phyloP scores from a whole-genome alignment of 2,113 vertebrate genomes.

The Mola mola region DNA sequence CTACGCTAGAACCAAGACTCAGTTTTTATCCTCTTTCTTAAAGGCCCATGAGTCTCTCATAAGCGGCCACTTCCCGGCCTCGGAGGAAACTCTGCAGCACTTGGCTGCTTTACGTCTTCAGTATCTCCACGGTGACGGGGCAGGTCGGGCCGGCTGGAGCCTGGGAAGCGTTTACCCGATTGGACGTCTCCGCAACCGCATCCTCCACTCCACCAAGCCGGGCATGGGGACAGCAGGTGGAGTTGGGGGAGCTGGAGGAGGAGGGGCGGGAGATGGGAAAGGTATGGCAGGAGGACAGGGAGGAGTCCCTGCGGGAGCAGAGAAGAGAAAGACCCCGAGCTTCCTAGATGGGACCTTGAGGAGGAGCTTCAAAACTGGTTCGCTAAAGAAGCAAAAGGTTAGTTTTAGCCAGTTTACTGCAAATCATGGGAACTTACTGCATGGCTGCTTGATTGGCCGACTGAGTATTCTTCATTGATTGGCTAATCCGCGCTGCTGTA shows the following conservation, averaged over 20 bases:
- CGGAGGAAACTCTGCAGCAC: conserved; percentile 91
- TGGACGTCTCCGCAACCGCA: conserved; percentile 88
- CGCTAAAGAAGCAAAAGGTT: conserved; percentile 90
- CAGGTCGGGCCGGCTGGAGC: conserved; percentile 85
- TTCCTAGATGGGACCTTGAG: conserved; percentile 91
- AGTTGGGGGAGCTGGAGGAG: conserved; percentile 71
- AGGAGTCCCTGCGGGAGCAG: conserved; percentile 58
- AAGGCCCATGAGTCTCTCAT: conserved; percentile 93
- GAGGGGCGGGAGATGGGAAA: conserved; percentile 71
- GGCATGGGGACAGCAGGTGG: conserved; percentile 66
- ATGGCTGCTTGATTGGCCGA: background rate
- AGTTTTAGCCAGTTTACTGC: too few species aligned
- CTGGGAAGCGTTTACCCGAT: conserved; percentile 89
- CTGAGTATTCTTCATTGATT: background rate
- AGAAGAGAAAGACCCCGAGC: conserved; percentile 87
- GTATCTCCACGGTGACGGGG: conserved; percentile 89
- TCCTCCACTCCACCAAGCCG: conserved; percentile 88
- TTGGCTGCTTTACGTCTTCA: conserved; percentile 89
- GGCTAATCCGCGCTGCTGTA: conserved; percentile 46
- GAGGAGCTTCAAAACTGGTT: conserved; percentile 90
- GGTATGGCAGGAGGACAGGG: conserved; percentile 56
- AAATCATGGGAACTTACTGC: too few species aligned
- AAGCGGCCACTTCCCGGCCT: conserved; percentile 91
- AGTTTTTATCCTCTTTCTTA: background rate
- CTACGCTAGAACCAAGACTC: background rate